phyloP scores from a whole-genome alignment of 2,113 vertebrate species.

The Symphodus melops region DNA sequence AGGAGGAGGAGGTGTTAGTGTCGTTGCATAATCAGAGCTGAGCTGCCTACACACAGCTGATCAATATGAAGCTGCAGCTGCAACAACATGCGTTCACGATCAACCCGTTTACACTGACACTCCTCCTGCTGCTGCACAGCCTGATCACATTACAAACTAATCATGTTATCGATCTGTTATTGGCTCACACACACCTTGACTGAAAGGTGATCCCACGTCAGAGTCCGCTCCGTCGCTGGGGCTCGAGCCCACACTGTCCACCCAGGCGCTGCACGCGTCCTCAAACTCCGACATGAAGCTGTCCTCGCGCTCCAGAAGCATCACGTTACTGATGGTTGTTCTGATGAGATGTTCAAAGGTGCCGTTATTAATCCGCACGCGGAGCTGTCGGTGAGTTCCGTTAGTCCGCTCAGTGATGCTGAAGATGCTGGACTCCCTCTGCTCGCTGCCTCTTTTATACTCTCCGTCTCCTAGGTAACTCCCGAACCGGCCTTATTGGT shows the following conservation, averaged over 20 bases:
- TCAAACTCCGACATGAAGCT: slow-evolving; percentile 80
- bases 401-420: slow-evolving; percentile 35
- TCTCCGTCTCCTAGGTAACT: slow-evolving; percentile 83
- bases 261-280: slow-evolving; percentile 78
- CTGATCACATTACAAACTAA: no score
- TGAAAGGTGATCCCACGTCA: slow-evolving; percentile 72
- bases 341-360: background rate
- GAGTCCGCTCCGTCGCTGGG: slow-evolving; percentile 60
- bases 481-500: slow-evolving; percentile 82
- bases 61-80: background rate
- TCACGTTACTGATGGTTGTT: slow-evolving; percentile 8
- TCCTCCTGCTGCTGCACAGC: no score
- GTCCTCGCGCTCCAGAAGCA: slow-evolving; percentile 75
- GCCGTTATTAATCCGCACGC: slow-evolving; percentile 47
- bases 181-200: slow-evolving; percentile 64
- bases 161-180: background rate
- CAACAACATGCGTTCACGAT: no score
- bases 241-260: slow-evolving; percentile 76
- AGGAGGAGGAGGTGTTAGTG: slow-evolving; percentile 40
- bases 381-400: slow-evolving; percentile 22
- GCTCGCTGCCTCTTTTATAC: slow-evolving; percentile 84
- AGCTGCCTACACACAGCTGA: slow-evolving; percentile 18
- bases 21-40: slow-evolving; percentile 53
- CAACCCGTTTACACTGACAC: no score
- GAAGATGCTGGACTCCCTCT: slow-evolving; percentile 55